Percentiles rank a stretch among this genome's conserved stretches.
These are phyloP conservation scores for Gibbula magus DNA, from an alignment of 2,888 invertebrate species.

Conservation along the genomic window DNA sequence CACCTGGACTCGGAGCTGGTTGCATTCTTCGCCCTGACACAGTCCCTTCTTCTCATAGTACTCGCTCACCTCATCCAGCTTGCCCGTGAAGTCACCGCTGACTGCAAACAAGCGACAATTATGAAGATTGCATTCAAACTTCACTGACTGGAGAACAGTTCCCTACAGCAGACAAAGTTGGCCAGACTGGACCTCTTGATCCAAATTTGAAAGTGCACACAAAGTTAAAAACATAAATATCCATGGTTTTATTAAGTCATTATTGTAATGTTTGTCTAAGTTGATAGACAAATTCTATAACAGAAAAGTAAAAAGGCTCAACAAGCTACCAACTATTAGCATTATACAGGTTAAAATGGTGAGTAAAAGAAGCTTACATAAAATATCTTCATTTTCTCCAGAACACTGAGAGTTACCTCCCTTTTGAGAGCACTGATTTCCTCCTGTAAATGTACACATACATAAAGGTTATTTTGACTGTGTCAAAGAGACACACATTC, in stretches of 20 bases:
- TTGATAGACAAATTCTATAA: no score
- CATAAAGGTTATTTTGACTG: background rate
- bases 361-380: conserved; percentile 39
- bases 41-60: conserved; percentile 63
- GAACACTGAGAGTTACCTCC: conserved; percentile 41
- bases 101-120: conserved; percentile 31
- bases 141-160: no score
- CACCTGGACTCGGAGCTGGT: conserved; percentile 69
- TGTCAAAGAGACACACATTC: background rate
- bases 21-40: conserved; percentile 70
- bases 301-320: no score
- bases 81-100: conserved; percentile 56
- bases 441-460: conserved; percentile 25
- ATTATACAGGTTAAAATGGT: background rate
- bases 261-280: no score
- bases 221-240: no score
- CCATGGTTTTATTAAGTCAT: no score
- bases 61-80: conserved; percentile 62
- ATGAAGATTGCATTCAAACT: background rate
- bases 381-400: conserved; percentile 44
- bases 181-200: no score
- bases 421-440: conserved; percentile 38
- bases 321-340: no score
- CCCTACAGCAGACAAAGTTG: no score
- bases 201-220: no score